Conservation (phyloP, 2,888 invertebrate genomes). For the Apamea epomidion region DNA sequence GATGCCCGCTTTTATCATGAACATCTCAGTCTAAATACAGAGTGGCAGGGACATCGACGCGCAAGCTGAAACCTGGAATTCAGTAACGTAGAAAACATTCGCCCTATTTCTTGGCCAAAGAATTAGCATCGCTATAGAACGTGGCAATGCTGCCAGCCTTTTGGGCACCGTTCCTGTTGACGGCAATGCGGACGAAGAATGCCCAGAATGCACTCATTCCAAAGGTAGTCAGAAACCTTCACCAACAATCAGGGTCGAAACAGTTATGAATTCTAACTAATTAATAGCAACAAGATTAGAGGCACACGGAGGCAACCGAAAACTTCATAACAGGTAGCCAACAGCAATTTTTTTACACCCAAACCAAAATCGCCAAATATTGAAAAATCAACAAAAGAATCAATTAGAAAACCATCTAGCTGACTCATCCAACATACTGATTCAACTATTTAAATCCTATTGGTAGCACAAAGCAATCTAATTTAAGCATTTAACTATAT, state of each 20-base stretch:
- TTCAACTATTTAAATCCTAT: slow-evolving; percentile 58
- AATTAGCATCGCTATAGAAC: too few species aligned
- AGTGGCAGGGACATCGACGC: too few species aligned
- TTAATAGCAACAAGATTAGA: neutral
- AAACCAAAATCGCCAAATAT: slow-evolving; percentile 16
- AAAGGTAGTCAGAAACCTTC: neutral
- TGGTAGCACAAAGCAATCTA: slow-evolving; percentile 76
- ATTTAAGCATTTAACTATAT: slow-evolving; percentile 78
- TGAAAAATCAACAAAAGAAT: slow-evolving; percentile 22
- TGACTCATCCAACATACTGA: slow-evolving; percentile 65
- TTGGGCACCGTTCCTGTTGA: too few species aligned
- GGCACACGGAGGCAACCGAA: neutral
- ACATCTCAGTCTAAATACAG: too few species aligned
- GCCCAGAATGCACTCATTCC: neutral
- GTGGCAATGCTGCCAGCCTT: too few species aligned
- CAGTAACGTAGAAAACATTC: too few species aligned
- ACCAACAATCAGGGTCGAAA: neutral
- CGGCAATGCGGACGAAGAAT: neutral
- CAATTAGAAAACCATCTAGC: slow-evolving; percentile 44
- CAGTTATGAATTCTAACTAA: neutral
- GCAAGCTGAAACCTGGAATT: too few species aligned
- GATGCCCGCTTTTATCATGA: too few species aligned
- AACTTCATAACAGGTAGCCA: slow-evolving; percentile 13
- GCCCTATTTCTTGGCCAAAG: too few species aligned
- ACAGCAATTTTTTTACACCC: neutral